These are phyloP conservation scores for Sciaenops ocellatus DNA, from an alignment of 2,797 vertebrate species.

Conservation along the genomic window DNA sequence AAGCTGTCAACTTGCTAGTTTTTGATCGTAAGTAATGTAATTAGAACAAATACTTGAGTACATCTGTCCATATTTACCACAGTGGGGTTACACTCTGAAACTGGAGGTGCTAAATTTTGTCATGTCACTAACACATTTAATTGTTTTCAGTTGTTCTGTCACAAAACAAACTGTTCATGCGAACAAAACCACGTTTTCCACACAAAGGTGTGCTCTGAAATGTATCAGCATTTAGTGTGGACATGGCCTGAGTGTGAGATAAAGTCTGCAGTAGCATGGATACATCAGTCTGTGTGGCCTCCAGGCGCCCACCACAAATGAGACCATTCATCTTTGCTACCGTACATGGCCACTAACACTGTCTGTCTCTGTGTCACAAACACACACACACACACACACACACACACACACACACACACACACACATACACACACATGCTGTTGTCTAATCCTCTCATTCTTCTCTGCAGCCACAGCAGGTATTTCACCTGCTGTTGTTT, in stretches of 20 bases:
- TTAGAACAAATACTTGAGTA: no score
- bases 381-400: conserved; percentile 36
- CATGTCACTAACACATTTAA: not conserved
- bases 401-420: conserved; percentile 45
- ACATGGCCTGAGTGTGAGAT: conserved; percentile 54
- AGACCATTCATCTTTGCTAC: conserved; percentile 70
- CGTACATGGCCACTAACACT: conserved; percentile 36
- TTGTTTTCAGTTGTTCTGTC: no score
- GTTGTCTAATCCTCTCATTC: conserved; percentile 47
- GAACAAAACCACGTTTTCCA: not conserved
- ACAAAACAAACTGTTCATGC: not conserved
- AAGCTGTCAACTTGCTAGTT: no score
- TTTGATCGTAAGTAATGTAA: no score
- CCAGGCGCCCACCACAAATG: conserved; percentile 63
- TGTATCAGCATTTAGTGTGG: conserved; percentile 50
- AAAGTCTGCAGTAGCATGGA: conserved; percentile 57
- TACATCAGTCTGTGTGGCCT: conserved; percentile 66
- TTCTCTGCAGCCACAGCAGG: conserved; percentile 60
- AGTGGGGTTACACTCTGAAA: no score
- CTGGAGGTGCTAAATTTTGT: no score
- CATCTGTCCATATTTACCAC: no score
- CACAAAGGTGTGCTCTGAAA: conserved; percentile 18
- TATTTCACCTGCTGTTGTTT: conserved; percentile 59
- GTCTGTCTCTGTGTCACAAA: not conserved
- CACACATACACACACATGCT: not conserved